phyloP scores from a whole-genome alignment of 2,113 vertebrate species.

The Alces alces region DNA sequence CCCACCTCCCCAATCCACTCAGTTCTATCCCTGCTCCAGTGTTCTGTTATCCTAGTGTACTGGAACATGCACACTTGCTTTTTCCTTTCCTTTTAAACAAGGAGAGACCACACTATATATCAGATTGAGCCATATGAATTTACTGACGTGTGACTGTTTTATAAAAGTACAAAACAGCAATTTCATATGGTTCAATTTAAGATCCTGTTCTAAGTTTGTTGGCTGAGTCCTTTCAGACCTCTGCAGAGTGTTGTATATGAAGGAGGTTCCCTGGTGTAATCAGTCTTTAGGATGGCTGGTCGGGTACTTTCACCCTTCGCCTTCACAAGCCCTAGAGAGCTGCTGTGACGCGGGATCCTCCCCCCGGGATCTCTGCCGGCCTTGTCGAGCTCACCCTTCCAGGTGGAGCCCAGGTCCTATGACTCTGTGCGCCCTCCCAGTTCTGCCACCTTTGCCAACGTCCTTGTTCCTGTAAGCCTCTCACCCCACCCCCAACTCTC shows the following conservation, averaged over 20 bases:
- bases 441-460: accelerated
- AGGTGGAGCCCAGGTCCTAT: not conserved
- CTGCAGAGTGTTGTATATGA: not conserved
- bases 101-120: not conserved
- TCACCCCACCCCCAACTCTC: accelerated
- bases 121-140: not conserved
- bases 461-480: not conserved
- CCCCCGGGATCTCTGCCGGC: not conserved
- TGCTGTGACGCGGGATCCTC: accelerated
- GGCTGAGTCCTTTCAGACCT: not conserved
- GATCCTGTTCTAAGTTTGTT: not conserved
- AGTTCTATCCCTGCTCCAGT: not conserved
- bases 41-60: accelerated
- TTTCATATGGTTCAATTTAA: not conserved
- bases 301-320: not conserved
- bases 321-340: not conserved
- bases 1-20: not conserved
- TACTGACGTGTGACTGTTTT: not conserved
- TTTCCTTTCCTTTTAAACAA: not conserved
- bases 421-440: not conserved
- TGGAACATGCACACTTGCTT: not conserved
- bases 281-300: not conserved
- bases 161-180: not conserved
- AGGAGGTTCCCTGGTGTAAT: not conserved
- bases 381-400: not conserved